phyloP scores from a whole-genome alignment of 2,797 vertebrate genomes.

The Lagocephalus sceleratus region DNA sequence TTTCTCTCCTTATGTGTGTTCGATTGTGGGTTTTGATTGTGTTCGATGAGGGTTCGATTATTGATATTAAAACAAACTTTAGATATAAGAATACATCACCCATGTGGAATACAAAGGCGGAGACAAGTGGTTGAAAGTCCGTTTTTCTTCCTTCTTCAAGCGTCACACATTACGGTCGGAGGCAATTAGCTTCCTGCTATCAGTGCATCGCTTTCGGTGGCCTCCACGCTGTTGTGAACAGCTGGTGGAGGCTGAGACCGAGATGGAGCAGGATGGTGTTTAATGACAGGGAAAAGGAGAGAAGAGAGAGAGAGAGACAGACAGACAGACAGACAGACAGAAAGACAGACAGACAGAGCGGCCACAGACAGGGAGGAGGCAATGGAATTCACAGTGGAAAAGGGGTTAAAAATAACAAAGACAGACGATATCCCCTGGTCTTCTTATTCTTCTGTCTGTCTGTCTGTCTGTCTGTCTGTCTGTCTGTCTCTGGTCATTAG shows the following conservation, averaged over 20 bases:
- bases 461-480: neutral
- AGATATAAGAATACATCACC: neutral
- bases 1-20: constrained; percentile 55
- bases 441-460: neutral
- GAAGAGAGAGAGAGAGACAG: neutral
- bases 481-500: neutral
- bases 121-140: neutral
- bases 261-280: constrained; percentile 44
- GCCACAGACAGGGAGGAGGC: too few relatives aligned
- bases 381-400: too few relatives aligned
- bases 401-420: neutral
- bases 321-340: neutral
- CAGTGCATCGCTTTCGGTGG: constrained; percentile 40
- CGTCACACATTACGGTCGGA: constrained; percentile 48
- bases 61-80: constrained; percentile 5
- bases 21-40: constrained; percentile 37
- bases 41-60: constrained; percentile 1
- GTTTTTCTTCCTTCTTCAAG: constrained; percentile 40
- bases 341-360: too few relatives aligned
- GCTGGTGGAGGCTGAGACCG: constrained; percentile 52
- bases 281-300: constrained; percentile 43
- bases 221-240: constrained; percentile 53
- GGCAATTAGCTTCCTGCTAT: constrained; percentile 68
- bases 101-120: neutral
- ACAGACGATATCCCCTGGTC: neutral